These are phyloP conservation scores for Pantherophis vulpinus DNA, from an alignment of 2,797 vertebrate genomes.

Conservation along the genomic window DNA sequence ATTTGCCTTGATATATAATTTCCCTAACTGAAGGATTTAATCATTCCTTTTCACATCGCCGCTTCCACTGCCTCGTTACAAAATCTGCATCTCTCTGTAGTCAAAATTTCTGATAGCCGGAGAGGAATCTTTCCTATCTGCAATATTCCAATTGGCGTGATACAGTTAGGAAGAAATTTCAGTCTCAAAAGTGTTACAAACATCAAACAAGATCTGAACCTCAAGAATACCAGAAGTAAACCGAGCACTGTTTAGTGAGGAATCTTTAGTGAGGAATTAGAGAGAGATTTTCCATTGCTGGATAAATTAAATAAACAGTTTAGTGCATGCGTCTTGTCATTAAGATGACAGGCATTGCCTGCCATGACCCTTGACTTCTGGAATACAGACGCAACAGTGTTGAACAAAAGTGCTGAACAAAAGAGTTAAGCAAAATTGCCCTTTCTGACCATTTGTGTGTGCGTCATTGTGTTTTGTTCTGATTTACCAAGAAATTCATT, in stretches of 20 bases:
- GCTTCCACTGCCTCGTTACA: not conserved
- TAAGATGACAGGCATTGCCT: not conserved
- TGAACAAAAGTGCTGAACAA: not conserved
- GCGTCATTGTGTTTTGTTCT: not conserved
- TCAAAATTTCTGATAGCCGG: conserved; percentile 2
- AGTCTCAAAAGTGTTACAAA: conserved; percentile 40
- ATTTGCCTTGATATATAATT: conserved; percentile 26
- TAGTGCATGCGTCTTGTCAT: not conserved
- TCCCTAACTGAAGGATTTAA: conserved; percentile 27
- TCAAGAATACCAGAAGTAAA: conserved; percentile 62
- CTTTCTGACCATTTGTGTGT: not conserved
- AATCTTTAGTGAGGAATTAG: conserved; percentile 62
- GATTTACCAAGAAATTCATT: not conserved
- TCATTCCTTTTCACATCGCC: not conserved
- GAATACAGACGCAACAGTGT: not conserved
- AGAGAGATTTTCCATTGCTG: conserved; percentile 32
- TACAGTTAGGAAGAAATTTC: conserved; percentile 53
- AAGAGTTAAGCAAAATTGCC: not conserved
- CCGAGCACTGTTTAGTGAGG: conserved; percentile 61
- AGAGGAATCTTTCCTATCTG: conserved; percentile 15
- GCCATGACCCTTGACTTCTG: not conserved
- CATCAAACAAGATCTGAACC: conserved; percentile 52
- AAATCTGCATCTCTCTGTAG: not conserved
- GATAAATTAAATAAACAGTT: conserved; percentile 42
- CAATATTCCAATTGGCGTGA: conserved; percentile 16